A percentile compares a stretch with the other conserved stretches of the same genome.
Evolutionary conservation across 2,113 vertebrate species (phyloP).

Genomic region (Eclectus roratus): DNA sequence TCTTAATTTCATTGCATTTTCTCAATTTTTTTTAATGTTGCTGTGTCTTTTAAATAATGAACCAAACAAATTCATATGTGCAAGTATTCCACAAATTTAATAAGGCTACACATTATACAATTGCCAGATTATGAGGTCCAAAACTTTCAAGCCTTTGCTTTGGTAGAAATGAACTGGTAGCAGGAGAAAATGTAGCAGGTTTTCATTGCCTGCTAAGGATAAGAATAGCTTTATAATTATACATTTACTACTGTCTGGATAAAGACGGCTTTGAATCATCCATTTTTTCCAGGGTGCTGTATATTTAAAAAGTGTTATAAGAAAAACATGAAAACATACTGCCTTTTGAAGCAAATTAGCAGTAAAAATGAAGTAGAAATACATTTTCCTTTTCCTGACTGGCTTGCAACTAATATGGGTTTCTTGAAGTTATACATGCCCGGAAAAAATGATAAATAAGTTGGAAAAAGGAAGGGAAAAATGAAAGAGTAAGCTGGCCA

Average conservation of each 20-base stretch:
- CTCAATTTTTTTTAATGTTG: not conserved
- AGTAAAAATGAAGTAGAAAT: conserved; percentile 49
- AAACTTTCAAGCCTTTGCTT: conserved; percentile 4
- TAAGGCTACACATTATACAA: not conserved
- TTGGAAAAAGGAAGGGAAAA: conserved; percentile 77
- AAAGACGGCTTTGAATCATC: conserved; percentile 29
- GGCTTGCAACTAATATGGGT: not conserved
- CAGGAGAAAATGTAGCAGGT: not conserved
- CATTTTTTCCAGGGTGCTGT: not conserved
- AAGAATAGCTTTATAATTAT: conserved; percentile 32
- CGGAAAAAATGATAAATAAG: conserved; percentile 76
- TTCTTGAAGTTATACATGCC: conserved; percentile 47
- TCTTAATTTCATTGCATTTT: not conserved
- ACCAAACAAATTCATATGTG: not conserved
- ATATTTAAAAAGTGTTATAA: conserved; percentile 17
- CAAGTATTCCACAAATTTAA: not conserved
- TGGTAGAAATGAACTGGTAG: not conserved
- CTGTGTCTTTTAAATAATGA: not conserved
- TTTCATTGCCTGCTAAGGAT: conserved; percentile 27
- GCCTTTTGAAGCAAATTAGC: conserved; percentile 49
- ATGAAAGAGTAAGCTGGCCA: conserved; percentile 82
- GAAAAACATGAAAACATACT: conserved; percentile 28
- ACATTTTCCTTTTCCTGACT: not conserved
- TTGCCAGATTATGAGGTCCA: not conserved
- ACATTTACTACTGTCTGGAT: conserved; percentile 5